Evolutionary conservation across 2,113 vertebrate genomes (phyloP), one percentile per base, ranked within the genome.

Genomic region (Pachypanchax playfairii): DNA sequence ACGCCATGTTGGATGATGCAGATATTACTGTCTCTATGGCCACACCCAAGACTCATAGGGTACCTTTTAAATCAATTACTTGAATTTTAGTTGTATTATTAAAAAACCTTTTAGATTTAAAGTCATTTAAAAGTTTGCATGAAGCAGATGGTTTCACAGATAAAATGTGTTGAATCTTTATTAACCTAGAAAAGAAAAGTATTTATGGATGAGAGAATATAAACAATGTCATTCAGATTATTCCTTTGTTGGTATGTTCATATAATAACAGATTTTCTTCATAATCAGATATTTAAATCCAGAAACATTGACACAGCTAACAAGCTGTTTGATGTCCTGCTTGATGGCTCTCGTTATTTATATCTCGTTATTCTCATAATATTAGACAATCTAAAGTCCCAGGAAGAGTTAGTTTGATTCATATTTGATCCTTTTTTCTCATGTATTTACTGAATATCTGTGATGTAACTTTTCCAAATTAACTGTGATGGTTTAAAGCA

Each of bases 11-110:
- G 43, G 61, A 39, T 61, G 35, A 12, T 26, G 21, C 22, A 33
- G 61, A 50, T 48, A 15, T 17, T 39, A 21, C 18, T 18, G 25
- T 39, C 35, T 59, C 33, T 70, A 35, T 18, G 41, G 5, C 9
- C 14, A 52, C 35, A 29, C 42, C 7, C 28, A 5, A 29, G 7
- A 29, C 28, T 29, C 7, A 29, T 4, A 7, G 7, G 7, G 7
- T 29, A 29, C 28, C 28, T 29, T 29, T 29, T 12, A 42, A 4
- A 31, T 60, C 7, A 7, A 29, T 12, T 58, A 25, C 66, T 65
- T 51, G 55, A 51, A 65, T 63, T 52, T 70, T 43, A 12, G 1
- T 46, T 57, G 44, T 49, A 5, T 7, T 53, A 14, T 53, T n/a
- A n/a, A 5, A 36, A 41, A 20, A 35, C 18, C 10, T 26, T 53